A percentile compares a stretch with the other conserved stretches of the same genome.
These are phyloP conservation scores for Dasysyrphus albostriatus DNA, from an alignment of 2,888 invertebrate species.

Conservation along the genomic window DNA sequence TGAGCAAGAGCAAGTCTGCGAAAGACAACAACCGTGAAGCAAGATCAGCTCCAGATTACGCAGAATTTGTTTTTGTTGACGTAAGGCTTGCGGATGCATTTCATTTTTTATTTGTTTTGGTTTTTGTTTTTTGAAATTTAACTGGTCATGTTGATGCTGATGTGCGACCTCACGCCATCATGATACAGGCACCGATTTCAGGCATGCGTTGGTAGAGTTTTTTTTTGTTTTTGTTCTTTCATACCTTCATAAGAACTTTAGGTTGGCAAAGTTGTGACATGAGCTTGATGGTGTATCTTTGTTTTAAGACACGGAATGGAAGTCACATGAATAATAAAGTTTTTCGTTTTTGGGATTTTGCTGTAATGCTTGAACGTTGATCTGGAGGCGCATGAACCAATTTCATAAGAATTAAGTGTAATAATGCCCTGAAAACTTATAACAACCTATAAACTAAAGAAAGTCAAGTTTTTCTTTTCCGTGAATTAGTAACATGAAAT, in stretches of 20 bases:
- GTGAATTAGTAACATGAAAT: no score
- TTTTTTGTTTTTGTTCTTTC: slow-evolving; percentile 3
- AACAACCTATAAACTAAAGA: no score
- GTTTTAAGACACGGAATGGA: not conserved
- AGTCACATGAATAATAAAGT: not conserved
- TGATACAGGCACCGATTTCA: slow-evolving; percentile 48
- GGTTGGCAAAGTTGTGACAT: slow-evolving; percentile 47
- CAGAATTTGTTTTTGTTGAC: slow-evolving; percentile 75
- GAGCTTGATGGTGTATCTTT: slow-evolving; percentile 21
- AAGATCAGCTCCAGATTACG: slow-evolving; percentile 75
- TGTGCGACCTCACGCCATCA: slow-evolving; percentile 74
- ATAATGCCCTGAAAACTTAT: no score
- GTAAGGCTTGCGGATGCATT: slow-evolving; percentile 57
- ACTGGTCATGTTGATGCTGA: slow-evolving; percentile 51
- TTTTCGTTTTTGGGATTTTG: not conserved
- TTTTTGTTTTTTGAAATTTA: not conserved
- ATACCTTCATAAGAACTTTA: not conserved
- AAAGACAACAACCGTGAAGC: slow-evolving; percentile 53
- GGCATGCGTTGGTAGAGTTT: slow-evolving; percentile 66
- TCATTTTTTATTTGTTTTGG: slow-evolving; percentile 18
- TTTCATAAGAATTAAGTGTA: no score
- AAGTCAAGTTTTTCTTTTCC: no score
- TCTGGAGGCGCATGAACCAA: not conserved
- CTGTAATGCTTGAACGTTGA: not conserved
- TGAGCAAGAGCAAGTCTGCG: slow-evolving; percentile 14